A percentile compares a stretch with the other conserved stretches of the same genome.
These are phyloP conservation scores for Coleophora deauratella DNA, from an alignment of 2,888 invertebrate genomes.

Conservation along the genomic window DNA sequence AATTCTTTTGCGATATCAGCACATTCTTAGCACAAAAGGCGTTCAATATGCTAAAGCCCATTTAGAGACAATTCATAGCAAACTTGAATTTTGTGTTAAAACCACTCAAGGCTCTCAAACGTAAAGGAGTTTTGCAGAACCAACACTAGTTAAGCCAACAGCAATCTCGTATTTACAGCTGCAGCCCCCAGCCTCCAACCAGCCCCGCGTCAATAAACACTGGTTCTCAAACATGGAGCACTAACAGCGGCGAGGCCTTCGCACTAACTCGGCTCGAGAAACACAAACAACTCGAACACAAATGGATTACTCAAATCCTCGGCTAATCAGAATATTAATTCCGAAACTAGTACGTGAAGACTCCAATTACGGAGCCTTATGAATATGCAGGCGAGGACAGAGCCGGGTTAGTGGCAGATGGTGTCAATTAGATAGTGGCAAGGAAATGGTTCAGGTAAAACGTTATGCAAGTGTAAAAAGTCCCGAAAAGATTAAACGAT, in stretches of 20 bases:
- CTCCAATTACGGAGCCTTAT: constrained; percentile 31
- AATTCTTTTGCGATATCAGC: no score
- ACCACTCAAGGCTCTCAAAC: no score
- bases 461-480: no score
- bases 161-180: neutral
- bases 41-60: no score
- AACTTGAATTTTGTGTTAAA: neutral
- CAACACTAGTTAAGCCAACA: neutral
- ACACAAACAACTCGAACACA: constrained; percentile 7
- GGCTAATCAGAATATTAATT: constrained; percentile 37
- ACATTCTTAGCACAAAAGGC: no score
- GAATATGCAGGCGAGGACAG: constrained; percentile 33
- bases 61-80: neutral
- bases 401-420: neutral
- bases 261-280: neutral
- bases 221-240: neutral
- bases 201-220: neutral
- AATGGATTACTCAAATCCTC: constrained; percentile 16
- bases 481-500: no score
- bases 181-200: neutral
- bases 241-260: neutral
- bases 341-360: constrained; percentile 23
- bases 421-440: no score
- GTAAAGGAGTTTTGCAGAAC: constrained; percentile 5
- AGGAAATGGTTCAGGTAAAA: no score